Evolutionary conservation across 2,888 invertebrate species (phyloP).

Genomic region (Omphaloscelis lunosa): DNA sequence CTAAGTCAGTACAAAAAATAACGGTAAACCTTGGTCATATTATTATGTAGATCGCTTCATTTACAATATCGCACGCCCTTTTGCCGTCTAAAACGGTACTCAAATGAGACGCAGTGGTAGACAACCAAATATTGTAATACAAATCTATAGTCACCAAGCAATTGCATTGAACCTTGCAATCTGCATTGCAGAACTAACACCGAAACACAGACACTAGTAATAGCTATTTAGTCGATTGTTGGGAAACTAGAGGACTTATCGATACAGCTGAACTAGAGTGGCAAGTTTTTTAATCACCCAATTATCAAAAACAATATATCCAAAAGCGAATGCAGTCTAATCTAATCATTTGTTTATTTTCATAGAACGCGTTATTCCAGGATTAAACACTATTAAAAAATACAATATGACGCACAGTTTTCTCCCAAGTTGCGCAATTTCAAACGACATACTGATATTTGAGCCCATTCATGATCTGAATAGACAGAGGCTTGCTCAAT

Average conservation of each 20-base stretch:
- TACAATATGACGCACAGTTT: slow-evolving; percentile 41
- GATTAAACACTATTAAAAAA: slow-evolving; percentile 18
- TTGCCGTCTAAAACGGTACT: slow-evolving; percentile 46
- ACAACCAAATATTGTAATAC: slow-evolving; percentile 44
- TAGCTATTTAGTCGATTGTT: not conserved
- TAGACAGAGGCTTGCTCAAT: slow-evolving; percentile 80
- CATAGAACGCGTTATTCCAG: not conserved
- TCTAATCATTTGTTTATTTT: not conserved
- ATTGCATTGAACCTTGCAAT: slow-evolving; percentile 4
- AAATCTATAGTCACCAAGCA: slow-evolving; percentile 1
- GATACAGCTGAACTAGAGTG: not conserved
- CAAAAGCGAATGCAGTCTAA: not conserved
- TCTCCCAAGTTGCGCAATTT: slow-evolving; percentile 69
- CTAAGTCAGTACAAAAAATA: slow-evolving; percentile 22
- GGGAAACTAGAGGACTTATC: not conserved
- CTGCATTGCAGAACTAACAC: slow-evolving; percentile 14
- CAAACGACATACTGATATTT: slow-evolving; percentile 79
- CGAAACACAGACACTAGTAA: not conserved
- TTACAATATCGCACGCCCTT: slow-evolving; percentile 57
- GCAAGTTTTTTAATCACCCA: not conserved
- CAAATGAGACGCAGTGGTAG: slow-evolving; percentile 47
- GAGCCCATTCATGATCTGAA: slow-evolving; percentile 77
- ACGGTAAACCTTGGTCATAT: slow-evolving; percentile 42
- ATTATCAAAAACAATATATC: not conserved
- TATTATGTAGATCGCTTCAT: slow-evolving; percentile 50